phyloP scores from a whole-genome alignment of 2,113 vertebrate species.

The Typhlomys cinereus region DNA sequence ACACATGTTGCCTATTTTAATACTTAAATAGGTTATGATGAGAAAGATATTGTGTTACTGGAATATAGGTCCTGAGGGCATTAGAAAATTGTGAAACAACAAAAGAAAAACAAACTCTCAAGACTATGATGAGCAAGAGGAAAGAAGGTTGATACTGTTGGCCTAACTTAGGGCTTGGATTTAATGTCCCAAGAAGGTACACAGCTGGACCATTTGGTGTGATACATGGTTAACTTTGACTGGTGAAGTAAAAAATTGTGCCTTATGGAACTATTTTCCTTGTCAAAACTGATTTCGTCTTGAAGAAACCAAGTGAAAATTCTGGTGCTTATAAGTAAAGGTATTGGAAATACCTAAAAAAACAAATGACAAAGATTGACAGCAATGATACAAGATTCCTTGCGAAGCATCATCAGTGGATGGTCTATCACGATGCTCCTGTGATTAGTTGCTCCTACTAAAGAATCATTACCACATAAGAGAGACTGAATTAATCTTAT shows the following conservation, averaged over 20 bases:
- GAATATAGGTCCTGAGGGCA: conserved; percentile 28
- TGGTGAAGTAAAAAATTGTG: conserved; percentile 17
- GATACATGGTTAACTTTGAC: neutral
- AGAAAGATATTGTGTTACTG: neutral
- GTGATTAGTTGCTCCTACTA: conserved; percentile 73
- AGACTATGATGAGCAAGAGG: neutral
- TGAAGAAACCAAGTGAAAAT: neutral
- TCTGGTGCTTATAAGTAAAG: conserved; percentile 57
- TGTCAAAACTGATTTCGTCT: conserved; percentile 52
- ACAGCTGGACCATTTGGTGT: conserved; percentile 12
- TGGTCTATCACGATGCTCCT: conserved; percentile 68
- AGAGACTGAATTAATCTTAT: conserved; percentile 86
- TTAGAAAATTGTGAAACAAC: conserved; percentile 10
- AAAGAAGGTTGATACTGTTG: neutral
- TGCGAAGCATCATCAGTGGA: conserved; percentile 62
- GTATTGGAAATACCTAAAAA: conserved; percentile 55
- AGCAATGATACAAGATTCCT: conserved; percentile 71
- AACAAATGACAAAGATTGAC: conserved; percentile 57
- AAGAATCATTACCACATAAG: conserved; percentile 79
- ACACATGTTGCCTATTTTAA: neutral
- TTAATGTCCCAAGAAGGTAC: neutral
- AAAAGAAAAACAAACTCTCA: neutral
- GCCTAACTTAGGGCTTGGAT: neutral
- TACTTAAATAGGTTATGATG: neutral
- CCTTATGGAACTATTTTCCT: neutral